A percentile compares a stretch with the other conserved stretches of the same genome.
Evolutionary conservation across 2,888 invertebrate species (phyloP).

Genomic region (Brassicogethes aeneus): DNA sequence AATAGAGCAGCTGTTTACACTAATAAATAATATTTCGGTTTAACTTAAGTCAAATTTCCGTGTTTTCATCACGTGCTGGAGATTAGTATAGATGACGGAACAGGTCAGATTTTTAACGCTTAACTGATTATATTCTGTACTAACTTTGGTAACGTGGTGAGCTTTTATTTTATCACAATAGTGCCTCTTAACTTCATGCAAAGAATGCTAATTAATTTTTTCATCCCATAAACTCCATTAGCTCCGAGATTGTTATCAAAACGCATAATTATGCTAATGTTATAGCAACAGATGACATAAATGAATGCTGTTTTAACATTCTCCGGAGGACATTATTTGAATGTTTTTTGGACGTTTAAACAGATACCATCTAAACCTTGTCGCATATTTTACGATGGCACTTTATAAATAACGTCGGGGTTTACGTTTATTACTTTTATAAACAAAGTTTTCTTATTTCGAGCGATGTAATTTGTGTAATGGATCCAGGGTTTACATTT

Average conservation of each 20-base stretch:
- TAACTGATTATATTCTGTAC: too few relatives aligned
- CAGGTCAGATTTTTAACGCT: too few relatives aligned
- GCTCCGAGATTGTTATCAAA: constrained; percentile 26
- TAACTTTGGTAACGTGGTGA: too few relatives aligned
- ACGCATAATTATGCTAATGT: constrained; percentile 32
- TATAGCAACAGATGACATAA: constrained; percentile 30
- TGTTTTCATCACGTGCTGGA: too few relatives aligned
- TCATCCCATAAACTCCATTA: neutral
- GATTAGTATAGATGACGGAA: too few relatives aligned
- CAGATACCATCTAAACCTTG: constrained; percentile 16
- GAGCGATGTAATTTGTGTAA: neutral
- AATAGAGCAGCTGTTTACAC: too few relatives aligned
- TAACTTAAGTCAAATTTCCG: too few relatives aligned
- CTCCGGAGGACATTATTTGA: constrained; percentile 18
- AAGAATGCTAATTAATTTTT: constrained; percentile 2
- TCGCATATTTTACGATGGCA: constrained; percentile 22
- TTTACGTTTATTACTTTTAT: constrained; percentile 17
- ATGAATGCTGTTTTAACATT: constrained; percentile 25
- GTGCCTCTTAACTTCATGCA: neutral
- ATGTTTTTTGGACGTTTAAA: constrained; percentile 18
- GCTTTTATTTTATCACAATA: too few relatives aligned
- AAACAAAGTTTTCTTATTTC: neutral
- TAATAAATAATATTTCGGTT: too few relatives aligned
- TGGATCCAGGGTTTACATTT: neutral
- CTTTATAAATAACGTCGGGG: constrained; percentile 18